These are phyloP conservation scores for Ataeniobius toweri DNA, from an alignment of 2,797 vertebrate genomes.

Conservation along the genomic window DNA sequence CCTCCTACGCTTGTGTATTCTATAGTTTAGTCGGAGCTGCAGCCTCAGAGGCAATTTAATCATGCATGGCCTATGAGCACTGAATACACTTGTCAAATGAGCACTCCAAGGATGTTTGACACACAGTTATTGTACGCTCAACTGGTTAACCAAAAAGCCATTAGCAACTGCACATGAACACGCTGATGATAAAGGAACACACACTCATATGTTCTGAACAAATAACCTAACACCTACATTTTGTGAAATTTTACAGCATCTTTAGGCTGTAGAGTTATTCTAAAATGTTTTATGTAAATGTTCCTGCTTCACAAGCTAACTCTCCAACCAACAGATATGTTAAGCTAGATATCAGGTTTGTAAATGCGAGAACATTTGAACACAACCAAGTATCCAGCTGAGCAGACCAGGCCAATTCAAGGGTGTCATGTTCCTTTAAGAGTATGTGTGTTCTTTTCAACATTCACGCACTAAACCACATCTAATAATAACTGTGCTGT, in stretches of 20 bases:
- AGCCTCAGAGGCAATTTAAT: slow-evolving; percentile 38
- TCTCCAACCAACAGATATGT: neutral
- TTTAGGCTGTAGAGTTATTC: neutral
- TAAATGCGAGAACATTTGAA: neutral
- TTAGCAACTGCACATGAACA: slow-evolving; percentile 12
- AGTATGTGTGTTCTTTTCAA: slow-evolving; percentile 44
- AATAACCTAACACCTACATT: neutral
- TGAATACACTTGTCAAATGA: slow-evolving; percentile 49
- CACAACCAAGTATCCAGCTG: neutral
- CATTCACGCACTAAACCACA: slow-evolving; percentile 40
- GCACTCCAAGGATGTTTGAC: slow-evolving; percentile 47
- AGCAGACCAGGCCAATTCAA: slow-evolving; percentile 8
- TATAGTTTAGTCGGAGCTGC: neutral
- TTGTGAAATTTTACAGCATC: neutral
- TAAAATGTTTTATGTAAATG: neutral
- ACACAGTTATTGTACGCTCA: slow-evolving; percentile 45
- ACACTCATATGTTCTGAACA: neutral
- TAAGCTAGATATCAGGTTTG: neutral
- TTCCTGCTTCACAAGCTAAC: neutral
- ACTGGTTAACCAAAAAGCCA: slow-evolving; percentile 44
- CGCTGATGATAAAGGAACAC: neutral
- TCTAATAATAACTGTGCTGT: slow-evolving; percentile 57
- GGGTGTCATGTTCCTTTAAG: slow-evolving; percentile 49
- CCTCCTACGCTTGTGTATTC: neutral
- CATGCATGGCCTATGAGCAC: slow-evolving; percentile 39